Conservation (phyloP, 2,888 invertebrate species). For the Agrochola circellaris region DNA sequence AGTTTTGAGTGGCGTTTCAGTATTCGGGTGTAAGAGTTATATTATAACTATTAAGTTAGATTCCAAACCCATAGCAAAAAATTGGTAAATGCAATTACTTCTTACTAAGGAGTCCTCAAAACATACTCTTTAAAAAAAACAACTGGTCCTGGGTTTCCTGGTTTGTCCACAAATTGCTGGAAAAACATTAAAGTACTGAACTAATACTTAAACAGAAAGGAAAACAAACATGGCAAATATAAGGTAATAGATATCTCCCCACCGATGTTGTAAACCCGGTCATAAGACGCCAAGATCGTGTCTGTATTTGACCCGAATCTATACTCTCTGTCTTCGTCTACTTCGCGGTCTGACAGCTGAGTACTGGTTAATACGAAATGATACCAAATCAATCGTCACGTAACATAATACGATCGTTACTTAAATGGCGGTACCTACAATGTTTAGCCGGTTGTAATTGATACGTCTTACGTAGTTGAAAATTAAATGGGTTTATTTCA, state of each 20-base stretch:
- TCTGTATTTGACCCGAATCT: slow-evolving; percentile 55
- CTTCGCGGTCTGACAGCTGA: slow-evolving; percentile 45
- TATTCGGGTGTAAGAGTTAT: no score
- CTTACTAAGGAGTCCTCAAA: no score
- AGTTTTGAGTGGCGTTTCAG: no score
- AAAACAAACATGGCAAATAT: slow-evolving; percentile 18
- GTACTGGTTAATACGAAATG: slow-evolving; percentile 52
- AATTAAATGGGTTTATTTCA: slow-evolving; percentile 4
- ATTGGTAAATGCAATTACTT: no score
- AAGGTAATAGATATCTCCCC: slow-evolving; percentile 62
- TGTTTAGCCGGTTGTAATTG: slow-evolving; percentile 28
- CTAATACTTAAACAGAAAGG: slow-evolving; percentile 13
- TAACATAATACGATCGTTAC: slow-evolving; percentile 50
- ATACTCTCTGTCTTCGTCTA: slow-evolving; percentile 58
- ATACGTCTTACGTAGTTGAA: slow-evolving; percentile 26
- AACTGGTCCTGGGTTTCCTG: no score
- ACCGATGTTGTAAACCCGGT: slow-evolving; percentile 56
- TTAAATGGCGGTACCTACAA: slow-evolving; percentile 29
- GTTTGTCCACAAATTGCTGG: no score
- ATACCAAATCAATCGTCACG: slow-evolving; percentile 58
- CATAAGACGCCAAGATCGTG: slow-evolving; percentile 58
- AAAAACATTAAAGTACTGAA: not conserved
- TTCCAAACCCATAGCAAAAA: no score
- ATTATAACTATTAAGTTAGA: no score
- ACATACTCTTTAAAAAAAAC: no score